A percentile compares a stretch with the other conserved stretches of the same genome.
Evolutionary conservation across 2,888 invertebrate species (phyloP).

Genomic region (Oxystoma pomonae): DNA sequence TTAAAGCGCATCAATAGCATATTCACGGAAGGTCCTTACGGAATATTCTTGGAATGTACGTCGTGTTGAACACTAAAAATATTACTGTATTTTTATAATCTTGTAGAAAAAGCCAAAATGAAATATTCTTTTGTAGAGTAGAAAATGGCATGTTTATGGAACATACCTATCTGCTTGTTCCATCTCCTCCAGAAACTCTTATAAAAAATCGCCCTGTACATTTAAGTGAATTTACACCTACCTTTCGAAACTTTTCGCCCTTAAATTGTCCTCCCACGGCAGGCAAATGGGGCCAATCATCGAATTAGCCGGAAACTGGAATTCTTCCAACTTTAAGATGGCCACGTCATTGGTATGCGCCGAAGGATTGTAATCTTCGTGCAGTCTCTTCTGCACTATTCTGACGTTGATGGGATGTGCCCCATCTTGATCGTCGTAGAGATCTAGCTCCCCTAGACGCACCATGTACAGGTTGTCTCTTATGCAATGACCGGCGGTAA

Average conservation of each 20-base stretch:
- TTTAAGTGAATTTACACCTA: too few relatives aligned
- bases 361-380: slow-evolving; percentile 63
- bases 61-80: too few relatives aligned
- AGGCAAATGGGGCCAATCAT: slow-evolving; percentile 65
- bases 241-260: slow-evolving; percentile 53
- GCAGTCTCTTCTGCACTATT: slow-evolving; percentile 58
- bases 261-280: slow-evolving; percentile 55
- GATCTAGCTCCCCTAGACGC: slow-evolving; percentile 74
- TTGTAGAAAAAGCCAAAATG: too few relatives aligned
- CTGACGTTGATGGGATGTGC: slow-evolving; percentile 59
- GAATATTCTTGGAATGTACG: too few relatives aligned
- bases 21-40: too few relatives aligned
- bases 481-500: slow-evolving; percentile 79
- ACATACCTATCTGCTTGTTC: too few relatives aligned
- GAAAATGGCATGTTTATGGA: too few relatives aligned
- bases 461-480: slow-evolving; percentile 56
- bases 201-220: too few relatives aligned
- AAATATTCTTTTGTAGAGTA: too few relatives aligned
- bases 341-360: slow-evolving; percentile 75
- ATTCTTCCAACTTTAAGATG: slow-evolving; percentile 55
- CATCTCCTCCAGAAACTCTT: too few relatives aligned
- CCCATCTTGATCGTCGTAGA: slow-evolving; percentile 60
- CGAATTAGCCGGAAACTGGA: slow-evolving; percentile 23
- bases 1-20: too few relatives aligned
- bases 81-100: too few relatives aligned